Evolutionary conservation across 2,113 vertebrate species (phyloP), one percentile per base, ranked within the genome.

Genomic region (Mesocricetus auratus): DNA sequence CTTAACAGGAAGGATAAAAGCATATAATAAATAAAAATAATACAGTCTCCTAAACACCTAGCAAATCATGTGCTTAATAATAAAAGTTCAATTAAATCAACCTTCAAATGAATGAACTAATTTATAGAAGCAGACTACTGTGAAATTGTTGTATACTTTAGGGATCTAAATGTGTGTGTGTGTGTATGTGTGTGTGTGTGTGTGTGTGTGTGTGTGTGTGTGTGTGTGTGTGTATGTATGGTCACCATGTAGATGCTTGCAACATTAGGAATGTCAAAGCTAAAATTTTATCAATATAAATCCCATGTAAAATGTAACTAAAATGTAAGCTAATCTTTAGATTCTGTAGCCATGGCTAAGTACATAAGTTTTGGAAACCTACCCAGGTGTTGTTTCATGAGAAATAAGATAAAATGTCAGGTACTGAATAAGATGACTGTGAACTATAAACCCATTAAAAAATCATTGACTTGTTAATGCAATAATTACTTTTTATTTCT

Each of bases 121-220:
- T 0, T 73, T 91, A 86, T 3, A 66, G 26, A 86, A 8, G 7
- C 56, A 74, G 82, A 0, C 42, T 94, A 71, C 3, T 68, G n/a
- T 91, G 15, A 95, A 91, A 95, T 50, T 5, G 6, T 89, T 64
- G 66, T n/a, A 66, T 53, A 83, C 26, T 79, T 87, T 83, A 83
- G 1, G 0, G 78, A 31, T 36, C 5, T 81, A 50, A 92, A 75
- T 53, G 75, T 94, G 68, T 29, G 73, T 47, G 47, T 47, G 47
- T 47, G 47, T n/a, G n/a, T n/a, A n/a, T n/a, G n/a, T n/a, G n/a
- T n/a, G n/a, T n/a, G n/a, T n/a, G n/a, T n/a, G n/a, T n/a, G n/a
- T n/a, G n/a, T n/a, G n/a, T n/a, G n/a, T n/a, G n/a, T n/a, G n/a
- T n/a, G n/a, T n/a, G n/a, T n/a, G n/a, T n/a, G n/a, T n/a, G n/a